Percentiles rank a stretch among this genome's conserved stretches.
phyloP scores from a whole-genome alignment of 2,797 vertebrate genomes.

The Microctenopoma steveboyesi region DNA sequence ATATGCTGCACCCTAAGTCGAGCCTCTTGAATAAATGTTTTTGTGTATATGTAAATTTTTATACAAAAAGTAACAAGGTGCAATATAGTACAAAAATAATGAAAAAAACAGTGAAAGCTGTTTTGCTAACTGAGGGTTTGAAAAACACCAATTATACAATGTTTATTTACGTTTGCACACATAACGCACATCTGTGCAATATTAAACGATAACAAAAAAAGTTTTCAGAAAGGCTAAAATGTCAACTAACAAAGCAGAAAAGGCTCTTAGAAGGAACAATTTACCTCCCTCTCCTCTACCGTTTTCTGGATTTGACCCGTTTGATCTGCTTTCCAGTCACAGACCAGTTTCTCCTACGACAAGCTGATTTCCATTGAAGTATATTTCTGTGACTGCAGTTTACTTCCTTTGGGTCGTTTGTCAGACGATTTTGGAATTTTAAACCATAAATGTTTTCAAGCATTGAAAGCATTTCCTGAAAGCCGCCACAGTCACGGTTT shows the following conservation, averaged over 20 bases:
- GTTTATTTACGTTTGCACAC: background rate
- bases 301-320: conserved; percentile 10
- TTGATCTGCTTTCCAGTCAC: conserved; percentile 17
- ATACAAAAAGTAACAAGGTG: background rate
- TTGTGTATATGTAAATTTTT: background rate
- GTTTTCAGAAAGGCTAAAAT: background rate
- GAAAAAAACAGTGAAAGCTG: background rate
- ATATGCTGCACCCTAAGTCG: background rate
- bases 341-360: conserved; percentile 8
- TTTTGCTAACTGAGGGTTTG: background rate
- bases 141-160: background rate
- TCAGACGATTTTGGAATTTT: conserved; percentile 46
- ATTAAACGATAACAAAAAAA: background rate
- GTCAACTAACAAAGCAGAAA: background rate
- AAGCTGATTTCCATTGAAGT: conserved; percentile 13
- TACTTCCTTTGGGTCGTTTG: conserved; percentile 27
- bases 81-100: background rate
- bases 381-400: conserved; percentile 16
- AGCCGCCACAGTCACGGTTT: background rate
- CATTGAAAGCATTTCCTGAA: conserved; percentile 14
- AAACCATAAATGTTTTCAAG: background rate
- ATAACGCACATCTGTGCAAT: background rate
- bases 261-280: background rate
- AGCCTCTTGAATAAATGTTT: background rate
- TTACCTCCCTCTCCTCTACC: background rate